Evolutionary conservation across 2,113 vertebrate genomes (phyloP).

Genomic region (Oreochromis tanganicae): DNA sequence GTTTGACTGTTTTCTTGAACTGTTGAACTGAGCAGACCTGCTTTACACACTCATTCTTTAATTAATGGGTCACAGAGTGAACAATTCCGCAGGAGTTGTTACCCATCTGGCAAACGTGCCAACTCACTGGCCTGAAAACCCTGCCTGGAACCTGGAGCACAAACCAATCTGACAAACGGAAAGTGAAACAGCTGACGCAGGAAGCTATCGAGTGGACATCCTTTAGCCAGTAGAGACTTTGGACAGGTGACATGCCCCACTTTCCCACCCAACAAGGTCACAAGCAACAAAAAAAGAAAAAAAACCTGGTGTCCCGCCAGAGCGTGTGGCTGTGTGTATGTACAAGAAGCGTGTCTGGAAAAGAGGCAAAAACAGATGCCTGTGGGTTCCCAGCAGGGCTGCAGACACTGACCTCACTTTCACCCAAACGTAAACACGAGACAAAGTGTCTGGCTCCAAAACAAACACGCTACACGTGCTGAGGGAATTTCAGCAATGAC

Average conservation of each 20-base stretch:
- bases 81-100: not conserved
- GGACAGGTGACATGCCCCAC: conserved; percentile 31
- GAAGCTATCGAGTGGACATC: not conserved
- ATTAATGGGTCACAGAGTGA: not conserved
- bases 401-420: conserved; percentile 49
- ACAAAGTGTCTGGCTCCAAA: conserved; percentile 34
- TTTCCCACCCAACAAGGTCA: conserved; percentile 23
- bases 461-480: conserved; percentile 49
- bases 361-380: conserved; percentile 36
- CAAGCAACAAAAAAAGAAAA: not conserved
- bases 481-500: not conserved
- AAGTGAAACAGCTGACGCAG: not conserved
- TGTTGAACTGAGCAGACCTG: accelerated
- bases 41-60: not conserved
- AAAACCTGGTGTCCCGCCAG: conserved; percentile 6
- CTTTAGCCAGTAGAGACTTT: not conserved
- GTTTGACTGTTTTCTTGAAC: not conserved
- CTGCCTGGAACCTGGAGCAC: not conserved
- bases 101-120: not conserved
- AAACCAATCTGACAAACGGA: not conserved
- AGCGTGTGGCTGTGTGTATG: not conserved
- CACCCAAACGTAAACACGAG: conserved; percentile 52
- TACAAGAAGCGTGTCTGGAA: conserved; percentile 5
- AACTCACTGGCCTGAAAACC: not conserved
- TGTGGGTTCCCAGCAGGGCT: conserved; percentile 36